A percentile compares a stretch with the other conserved stretches of the same genome.
phyloP scores from a whole-genome alignment of 2,113 vertebrate species.

The Leucoraja erinaceus region DNA sequence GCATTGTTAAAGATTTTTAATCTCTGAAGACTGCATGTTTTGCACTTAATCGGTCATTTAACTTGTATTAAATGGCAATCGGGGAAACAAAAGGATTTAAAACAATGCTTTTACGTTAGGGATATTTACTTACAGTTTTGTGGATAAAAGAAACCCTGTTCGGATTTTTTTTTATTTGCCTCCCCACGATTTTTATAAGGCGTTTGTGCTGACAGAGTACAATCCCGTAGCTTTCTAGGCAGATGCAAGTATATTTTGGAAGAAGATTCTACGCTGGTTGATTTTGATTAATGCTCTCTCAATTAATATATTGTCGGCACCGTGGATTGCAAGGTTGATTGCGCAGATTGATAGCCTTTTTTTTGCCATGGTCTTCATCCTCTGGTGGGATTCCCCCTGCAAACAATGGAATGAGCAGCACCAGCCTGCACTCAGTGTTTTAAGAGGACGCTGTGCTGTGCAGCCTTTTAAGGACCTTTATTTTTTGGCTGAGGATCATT shows the following conservation, averaged over 20 bases:
- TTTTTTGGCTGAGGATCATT: not conserved
- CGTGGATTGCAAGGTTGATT: not conserved
- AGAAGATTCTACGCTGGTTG: not conserved
- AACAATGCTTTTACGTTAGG: not conserved
- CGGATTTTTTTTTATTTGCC: not conserved
- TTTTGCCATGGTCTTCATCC: not conserved
- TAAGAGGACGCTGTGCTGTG: not conserved
- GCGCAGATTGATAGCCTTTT: not conserved
- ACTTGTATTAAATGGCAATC: too few relatives aligned
- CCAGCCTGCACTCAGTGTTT: not conserved
- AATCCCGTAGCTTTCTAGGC: not conserved
- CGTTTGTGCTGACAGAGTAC: not conserved
- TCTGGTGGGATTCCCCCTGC: conserved; percentile 5
- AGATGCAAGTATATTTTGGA: not conserved
- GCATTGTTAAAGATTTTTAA: too few relatives aligned
- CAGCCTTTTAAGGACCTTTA: not conserved
- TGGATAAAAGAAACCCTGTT: not conserved
- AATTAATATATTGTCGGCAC: not conserved
- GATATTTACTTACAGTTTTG: conserved; percentile 2
- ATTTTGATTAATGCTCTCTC: not conserved
- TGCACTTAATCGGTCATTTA: not conserved
- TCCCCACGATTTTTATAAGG: not conserved
- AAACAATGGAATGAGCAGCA: conserved; percentile 26
- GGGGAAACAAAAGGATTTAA: not conserved
- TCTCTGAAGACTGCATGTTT: not conserved